Conservation (phyloP, 2,888 invertebrate species). For the Cylloceria caligata region DNA sequence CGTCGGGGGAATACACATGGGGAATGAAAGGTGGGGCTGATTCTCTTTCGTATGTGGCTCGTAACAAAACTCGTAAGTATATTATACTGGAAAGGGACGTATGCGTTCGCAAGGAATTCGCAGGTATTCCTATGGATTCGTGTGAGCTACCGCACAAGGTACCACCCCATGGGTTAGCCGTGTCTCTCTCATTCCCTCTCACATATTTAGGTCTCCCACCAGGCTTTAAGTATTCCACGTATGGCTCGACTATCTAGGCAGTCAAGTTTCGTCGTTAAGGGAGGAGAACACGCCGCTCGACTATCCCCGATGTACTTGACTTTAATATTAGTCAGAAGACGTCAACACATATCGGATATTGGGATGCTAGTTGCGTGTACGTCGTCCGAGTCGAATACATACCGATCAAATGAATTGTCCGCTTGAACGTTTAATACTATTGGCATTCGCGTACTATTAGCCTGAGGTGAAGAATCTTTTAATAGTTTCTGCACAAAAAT, state of each 20-base stretch:
- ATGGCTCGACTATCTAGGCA: constrained; percentile 23
- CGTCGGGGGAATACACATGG: constrained; percentile 51
- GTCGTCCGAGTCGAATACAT: background rate
- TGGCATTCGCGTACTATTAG: too few relatives aligned
- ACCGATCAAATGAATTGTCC: background rate
- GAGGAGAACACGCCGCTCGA: constrained; percentile 4
- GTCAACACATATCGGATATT: background rate
- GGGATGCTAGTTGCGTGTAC: background rate
- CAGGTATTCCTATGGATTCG: constrained; percentile 51
- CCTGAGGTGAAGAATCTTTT: background rate
- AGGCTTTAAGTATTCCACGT: constrained; percentile 52
- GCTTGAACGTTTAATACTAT: background rate
- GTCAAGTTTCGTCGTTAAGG: constrained; percentile 3
- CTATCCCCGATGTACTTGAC: background rate
- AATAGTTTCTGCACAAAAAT: too few relatives aligned
- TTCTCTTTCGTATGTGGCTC: constrained; percentile 7
- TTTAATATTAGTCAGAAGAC: constrained; percentile 9
- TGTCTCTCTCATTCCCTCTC: constrained; percentile 2
- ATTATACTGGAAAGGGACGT: constrained; percentile 32
- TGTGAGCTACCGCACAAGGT: background rate
- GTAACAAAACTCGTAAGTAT: background rate
- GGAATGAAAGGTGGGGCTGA: background rate
- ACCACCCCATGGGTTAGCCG: constrained; percentile 16
- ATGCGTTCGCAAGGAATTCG: constrained; percentile 41
- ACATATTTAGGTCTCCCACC: background rate